phyloP scores from a whole-genome alignment of 2,113 vertebrate genomes.

The Balaenoptera acutorostrata region DNA sequence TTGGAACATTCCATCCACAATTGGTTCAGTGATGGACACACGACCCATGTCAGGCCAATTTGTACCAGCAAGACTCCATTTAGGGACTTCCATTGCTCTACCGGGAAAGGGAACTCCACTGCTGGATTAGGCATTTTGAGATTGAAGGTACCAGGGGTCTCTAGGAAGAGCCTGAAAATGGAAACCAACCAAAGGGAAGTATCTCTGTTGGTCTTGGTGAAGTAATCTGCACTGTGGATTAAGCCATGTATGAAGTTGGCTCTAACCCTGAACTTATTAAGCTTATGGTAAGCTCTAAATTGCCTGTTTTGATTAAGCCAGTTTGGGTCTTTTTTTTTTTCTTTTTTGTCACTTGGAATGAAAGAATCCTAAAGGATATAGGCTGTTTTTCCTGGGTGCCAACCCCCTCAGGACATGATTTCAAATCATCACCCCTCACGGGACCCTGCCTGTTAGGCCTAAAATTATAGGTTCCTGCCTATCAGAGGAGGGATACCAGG shows the following conservation, averaged over 20 bases:
- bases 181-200: background rate
- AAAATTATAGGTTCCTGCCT: background rate
- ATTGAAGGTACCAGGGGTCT: background rate
- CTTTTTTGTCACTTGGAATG: background rate
- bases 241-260: background rate
- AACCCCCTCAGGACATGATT: background rate
- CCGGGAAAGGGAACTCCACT: background rate
- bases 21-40: background rate
- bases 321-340: background rate
- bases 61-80: background rate
- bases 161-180: background rate
- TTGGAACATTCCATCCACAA: background rate
- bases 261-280: background rate
- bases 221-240: background rate
- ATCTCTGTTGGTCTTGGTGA: background rate
- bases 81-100: background rate
- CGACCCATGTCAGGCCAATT: background rate
- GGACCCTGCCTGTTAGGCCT: background rate
- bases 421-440: background rate
- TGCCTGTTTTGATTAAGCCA: background rate
- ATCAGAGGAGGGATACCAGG: background rate
- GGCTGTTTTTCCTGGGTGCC: background rate
- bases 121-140: background rate
- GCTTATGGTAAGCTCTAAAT: background rate
- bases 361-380: background rate